Conservation (phyloP, 1,140 invertebrate genomes). For the Achroia grisella region DNA sequence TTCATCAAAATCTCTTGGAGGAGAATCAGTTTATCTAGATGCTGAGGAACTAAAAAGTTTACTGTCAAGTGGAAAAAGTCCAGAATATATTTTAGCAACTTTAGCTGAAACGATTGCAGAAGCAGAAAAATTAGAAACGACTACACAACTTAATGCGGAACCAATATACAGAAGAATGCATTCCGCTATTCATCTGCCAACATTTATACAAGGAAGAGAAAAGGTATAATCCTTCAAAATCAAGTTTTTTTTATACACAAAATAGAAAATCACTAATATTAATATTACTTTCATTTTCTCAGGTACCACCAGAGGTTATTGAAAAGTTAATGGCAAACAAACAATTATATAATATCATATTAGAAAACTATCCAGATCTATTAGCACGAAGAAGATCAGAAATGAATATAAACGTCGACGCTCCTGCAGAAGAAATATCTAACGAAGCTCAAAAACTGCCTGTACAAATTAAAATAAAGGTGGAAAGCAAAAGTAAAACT, state of each 20-base stretch:
- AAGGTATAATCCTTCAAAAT: constrained; percentile 35
- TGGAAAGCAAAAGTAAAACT: constrained; percentile 13
- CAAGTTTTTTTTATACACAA: too few species aligned
- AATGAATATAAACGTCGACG: constrained; percentile 32
- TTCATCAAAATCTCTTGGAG: constrained; percentile 46
- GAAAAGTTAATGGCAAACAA: constrained; percentile 58
- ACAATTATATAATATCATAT: constrained; percentile 50
- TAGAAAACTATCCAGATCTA: constrained; percentile 53
- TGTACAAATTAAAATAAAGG: constrained; percentile 40
- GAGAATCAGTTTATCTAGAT: constrained; percentile 45
- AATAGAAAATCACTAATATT: not conserved
- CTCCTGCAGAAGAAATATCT: constrained; percentile 6
- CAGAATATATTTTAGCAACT: constrained; percentile 53
- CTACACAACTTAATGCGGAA: constrained; percentile 53
- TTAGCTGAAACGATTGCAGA: constrained; percentile 47
- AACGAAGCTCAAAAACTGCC: constrained; percentile 32
- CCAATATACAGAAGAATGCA: constrained; percentile 42
- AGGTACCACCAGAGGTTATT: constrained; percentile 60
- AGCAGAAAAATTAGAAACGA: constrained; percentile 51
- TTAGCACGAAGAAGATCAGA: constrained; percentile 40
- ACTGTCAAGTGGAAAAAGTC: constrained; percentile 51
- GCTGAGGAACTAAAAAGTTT: constrained; percentile 48
- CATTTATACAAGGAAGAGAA: constrained; percentile 57
- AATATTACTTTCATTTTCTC: constrained; percentile 9
- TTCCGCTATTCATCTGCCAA: constrained; percentile 55